Base-by-base conservation (phyloP, 2,888 invertebrate genomes). In the Ceramica pisi region DNA sequence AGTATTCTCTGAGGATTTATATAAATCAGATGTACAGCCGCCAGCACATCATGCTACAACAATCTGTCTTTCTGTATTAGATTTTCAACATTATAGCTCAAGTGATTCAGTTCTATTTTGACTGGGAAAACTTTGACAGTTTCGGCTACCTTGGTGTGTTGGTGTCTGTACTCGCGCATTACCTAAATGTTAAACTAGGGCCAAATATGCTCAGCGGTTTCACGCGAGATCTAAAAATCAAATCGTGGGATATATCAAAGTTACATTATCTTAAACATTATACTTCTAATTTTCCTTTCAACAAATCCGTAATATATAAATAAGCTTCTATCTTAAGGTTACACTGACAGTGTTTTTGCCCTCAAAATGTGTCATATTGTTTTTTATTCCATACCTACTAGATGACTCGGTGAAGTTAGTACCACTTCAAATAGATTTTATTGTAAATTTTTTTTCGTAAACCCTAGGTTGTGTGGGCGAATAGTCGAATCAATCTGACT, bases 241-340 rank as follows among this genome's bases (percentile, higher is more conserved):
- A 65, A 50, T 62, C 38, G 26, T 46, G 67, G n/a, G 60, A 55
- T 75, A 55, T 67, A 75, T 67, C 31, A 63, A 76, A 50, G 57
- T 67, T 41, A 50, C 41, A 55, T 65, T 67, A 65, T 35, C 55
- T 71, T 68, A 64, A 64, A 41, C 53, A 64, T 51, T 60, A 38
- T 44, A 67, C 16, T 41, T 60, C 51, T 77, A 64, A 46, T 67
- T 63, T 68, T 65, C 48, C 31, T 61, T 53, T 71, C 63, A 61
- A 67, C 68, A 65, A 76, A 63, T 67, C 51, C 51, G 57, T 65
- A 67, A 48, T 44, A 35, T 35, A 51, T 59, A 35, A 55, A 16
- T 70, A 62, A 23, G 44, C n/a, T 48, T 38, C 64, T 48, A 46
- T 59, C 35, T 63, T 59, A 38, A 46, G 14, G 44, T 60, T 50